Conservation (phyloP, 1,140 invertebrate genomes). For the Ectropis grisescens region DNA sequence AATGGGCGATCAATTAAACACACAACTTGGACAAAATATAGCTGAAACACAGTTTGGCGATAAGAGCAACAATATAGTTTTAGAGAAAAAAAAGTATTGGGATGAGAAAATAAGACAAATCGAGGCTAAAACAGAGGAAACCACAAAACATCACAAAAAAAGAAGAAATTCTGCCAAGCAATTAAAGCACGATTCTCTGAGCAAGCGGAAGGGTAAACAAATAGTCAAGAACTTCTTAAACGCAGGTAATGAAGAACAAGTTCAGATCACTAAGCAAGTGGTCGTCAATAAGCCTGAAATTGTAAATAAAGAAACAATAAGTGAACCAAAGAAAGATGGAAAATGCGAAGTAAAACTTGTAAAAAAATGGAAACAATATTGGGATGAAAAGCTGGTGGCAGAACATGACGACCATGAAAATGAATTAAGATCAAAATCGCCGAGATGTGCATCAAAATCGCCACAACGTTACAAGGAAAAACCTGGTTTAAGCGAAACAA, state of each 20-base stretch:
- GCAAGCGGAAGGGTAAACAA: constrained; percentile 57
- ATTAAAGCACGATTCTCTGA: constrained; percentile 55
- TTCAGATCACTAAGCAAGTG: constrained; percentile 1
- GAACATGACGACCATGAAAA: constrained; percentile 23
- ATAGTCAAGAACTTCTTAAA: constrained; percentile 52
- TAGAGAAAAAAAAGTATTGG: constrained; percentile 67
- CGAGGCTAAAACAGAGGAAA: constrained; percentile 50
- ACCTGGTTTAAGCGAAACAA: too few relatives aligned
- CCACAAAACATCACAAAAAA: constrained; percentile 33
- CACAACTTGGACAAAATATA: constrained; percentile 7
- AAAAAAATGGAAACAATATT: constrained; percentile 56
- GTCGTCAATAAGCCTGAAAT: too few relatives aligned
- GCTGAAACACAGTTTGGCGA: constrained; percentile 42
- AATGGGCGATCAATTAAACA: constrained; percentile 1
- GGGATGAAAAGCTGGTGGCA: constrained; percentile 42
- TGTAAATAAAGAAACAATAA: too few relatives aligned
- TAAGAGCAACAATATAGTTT: constrained; percentile 43
- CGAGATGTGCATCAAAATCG: too few relatives aligned
- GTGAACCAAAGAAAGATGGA: too few relatives aligned
- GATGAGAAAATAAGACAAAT: constrained; percentile 61
- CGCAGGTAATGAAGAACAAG: constrained; percentile 20
- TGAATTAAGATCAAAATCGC: constrained; percentile 1
- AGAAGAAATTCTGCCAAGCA: constrained; percentile 38
- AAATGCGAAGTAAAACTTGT: constrained; percentile 39
- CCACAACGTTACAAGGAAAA: too few relatives aligned